These are phyloP conservation scores for Hirudo medicinalis DNA, from an alignment of 1,140 invertebrate species.

Conservation along the genomic window DNA sequence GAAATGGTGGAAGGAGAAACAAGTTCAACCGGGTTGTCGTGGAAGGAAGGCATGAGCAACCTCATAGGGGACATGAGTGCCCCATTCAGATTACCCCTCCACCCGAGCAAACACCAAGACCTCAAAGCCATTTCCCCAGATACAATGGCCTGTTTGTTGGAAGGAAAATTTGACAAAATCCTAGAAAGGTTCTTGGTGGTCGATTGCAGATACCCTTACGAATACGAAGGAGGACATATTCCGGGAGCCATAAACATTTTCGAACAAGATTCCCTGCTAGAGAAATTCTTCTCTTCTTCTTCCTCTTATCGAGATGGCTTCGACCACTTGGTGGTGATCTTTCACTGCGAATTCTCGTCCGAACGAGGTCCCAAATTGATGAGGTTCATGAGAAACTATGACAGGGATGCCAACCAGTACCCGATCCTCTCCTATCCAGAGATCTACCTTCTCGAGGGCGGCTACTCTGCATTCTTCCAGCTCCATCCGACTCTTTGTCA, in stretches of 20 bases:
- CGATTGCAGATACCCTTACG: conserved; percentile 69
- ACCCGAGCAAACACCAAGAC: conserved; percentile 63
- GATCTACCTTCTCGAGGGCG: conserved; percentile 75
- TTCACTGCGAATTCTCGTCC: conserved; percentile 91
- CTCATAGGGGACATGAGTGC: conserved; percentile 40
- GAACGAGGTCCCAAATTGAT: conserved; percentile 77
- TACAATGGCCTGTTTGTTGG: conserved; percentile 48
- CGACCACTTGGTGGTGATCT: conserved; percentile 54
- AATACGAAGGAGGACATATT: conserved; percentile 82
- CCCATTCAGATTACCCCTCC: conserved; percentile 65
- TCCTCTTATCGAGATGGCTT: not conserved
- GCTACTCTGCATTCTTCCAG: conserved; percentile 68
- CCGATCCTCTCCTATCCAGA: conserved; percentile 76
- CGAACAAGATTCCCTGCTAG: conserved; percentile 28
- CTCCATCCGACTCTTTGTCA: conserved; percentile 52
- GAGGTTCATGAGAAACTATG: conserved; percentile 62
- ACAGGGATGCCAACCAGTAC: conserved; percentile 67
- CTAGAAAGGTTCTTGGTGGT: conserved; percentile 34
- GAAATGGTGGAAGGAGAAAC: no score
- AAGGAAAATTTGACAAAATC: conserved; percentile 30
- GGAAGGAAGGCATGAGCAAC: conserved; percentile 23
- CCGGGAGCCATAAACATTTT: conserved; percentile 22
- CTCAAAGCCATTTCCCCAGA: conserved; percentile 65
- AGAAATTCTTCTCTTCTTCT: conserved; percentile 28
- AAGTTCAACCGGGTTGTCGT: no score